Base-by-base conservation (phyloP, 2,888 invertebrate species). In the Gasteruption jaculator region DNA sequence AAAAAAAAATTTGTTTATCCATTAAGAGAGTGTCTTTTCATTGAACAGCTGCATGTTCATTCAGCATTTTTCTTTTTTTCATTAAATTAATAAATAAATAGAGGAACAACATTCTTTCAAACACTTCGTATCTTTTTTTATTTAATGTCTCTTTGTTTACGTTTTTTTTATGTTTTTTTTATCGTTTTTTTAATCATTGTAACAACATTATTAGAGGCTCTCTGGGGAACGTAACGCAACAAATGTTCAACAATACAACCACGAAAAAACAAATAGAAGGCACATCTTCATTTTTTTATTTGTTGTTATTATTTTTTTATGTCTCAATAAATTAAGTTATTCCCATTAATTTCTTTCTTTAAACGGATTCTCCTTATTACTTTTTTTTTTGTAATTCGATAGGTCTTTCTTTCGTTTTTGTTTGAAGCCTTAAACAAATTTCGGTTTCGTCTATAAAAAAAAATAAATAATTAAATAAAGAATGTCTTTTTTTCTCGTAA, bases 221-320 rank as follows among this genome's bases (percentile, higher is more conserved):
- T 67, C 58, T n/a, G n/a, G n/a, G 62, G 65, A 67, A 68, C 68
- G 58, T 64, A 68, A 68, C 60, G 57, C 61, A 68, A 69, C 61
- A 66, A 65, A 69, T 65, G 57, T 62, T 66, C 63, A 68, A 67
- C 65, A 62, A 66, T 66, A 64, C 61, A 66, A 67, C 59, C 57
- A 69, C 63, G 55, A 61, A 66, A n/a, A n/a, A 68, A 68, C 65
- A 68, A 70, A 65, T 67, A 68, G 70, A 70, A 70, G 70, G 70
- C 70, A 70, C 70, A 68, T 70, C 61, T 64, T 57, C 58, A 54
- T 46, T 52, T 48, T 50, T 46, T 50, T n/a, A n/a, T n/a, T n/a
- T n/a, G n/a, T n/a, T n/a, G n/a, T n/a, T n/a, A n/a, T n/a, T n/a
- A n/a, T n/a, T n/a, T n/a, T n/a, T n/a, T n/a, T n/a, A n/a, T n/a